Percentiles rank a stretch among this genome's conserved stretches.
phyloP scores from a whole-genome alignment of 2,797 vertebrate genomes.

The Phoebastria nigripes region DNA sequence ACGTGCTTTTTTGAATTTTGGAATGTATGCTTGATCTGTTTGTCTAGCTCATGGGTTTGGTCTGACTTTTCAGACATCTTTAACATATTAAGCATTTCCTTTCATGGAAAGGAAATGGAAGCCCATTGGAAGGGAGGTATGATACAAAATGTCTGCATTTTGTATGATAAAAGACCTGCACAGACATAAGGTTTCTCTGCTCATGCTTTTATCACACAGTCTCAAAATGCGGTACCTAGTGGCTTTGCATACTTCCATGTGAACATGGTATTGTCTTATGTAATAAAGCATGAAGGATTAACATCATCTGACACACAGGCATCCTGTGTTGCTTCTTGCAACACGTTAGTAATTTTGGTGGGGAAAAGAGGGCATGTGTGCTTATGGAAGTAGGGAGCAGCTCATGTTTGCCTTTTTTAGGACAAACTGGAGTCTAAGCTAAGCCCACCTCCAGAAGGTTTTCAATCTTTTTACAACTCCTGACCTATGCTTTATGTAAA shows the following conservation, averaged over 20 bases:
- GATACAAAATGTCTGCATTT: neutral
- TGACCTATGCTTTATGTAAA: neutral
- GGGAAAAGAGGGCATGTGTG: neutral
- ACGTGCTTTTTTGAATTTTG: neutral
- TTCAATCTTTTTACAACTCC: neutral
- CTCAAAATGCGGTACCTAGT: neutral
- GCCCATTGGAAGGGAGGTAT: neutral
- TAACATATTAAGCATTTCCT: neutral
- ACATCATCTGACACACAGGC: neutral
- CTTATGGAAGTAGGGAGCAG: neutral
- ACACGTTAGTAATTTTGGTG: neutral
- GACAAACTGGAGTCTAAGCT: neutral
- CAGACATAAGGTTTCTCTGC: neutral
- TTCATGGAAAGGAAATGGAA: neutral
- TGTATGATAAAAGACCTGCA: neutral
- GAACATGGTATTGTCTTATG: neutral
- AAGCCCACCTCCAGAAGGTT: neutral
- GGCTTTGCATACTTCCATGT: neutral
- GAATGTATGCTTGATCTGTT: neutral
- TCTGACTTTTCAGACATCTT: neutral
- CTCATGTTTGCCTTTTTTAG: accelerated
- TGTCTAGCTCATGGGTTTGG: neutral
- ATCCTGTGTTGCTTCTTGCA: neutral
- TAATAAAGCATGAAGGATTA: neutral
- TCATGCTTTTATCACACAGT: neutral